These are phyloP conservation scores for Eclectus roratus DNA, from an alignment of 2,113 vertebrate species.

Conservation along the genomic window DNA sequence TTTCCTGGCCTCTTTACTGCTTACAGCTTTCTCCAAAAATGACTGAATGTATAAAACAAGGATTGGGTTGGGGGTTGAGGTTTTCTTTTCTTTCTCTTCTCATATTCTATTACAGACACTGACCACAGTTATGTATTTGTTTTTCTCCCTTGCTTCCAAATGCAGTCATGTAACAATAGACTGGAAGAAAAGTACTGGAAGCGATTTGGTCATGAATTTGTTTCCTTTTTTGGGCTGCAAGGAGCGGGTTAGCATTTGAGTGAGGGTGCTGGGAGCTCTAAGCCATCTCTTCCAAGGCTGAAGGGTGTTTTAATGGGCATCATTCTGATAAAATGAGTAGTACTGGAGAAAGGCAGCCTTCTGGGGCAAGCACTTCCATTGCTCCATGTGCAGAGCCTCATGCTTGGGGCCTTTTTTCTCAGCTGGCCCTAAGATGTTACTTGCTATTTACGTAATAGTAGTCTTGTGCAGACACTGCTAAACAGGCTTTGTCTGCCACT, in stretches of 20 bases:
- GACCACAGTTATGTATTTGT: conserved; percentile 51
- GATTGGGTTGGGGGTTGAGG: not conserved
- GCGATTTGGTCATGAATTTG: conserved; percentile 11
- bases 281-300: not conserved
- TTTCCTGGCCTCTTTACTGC: not conserved
- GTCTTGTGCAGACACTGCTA: not conserved
- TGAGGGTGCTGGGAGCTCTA: not conserved
- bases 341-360: not conserved
- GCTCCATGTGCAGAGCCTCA: not conserved
- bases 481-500: not conserved
- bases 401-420: not conserved
- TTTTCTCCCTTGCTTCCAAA: conserved; percentile 45
- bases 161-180: conserved; percentile 56
- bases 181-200: conserved; percentile 24
- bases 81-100: not conserved
- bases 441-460: not conserved
- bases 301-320: not conserved
- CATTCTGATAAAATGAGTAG: not conserved
- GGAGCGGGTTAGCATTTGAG: not conserved
- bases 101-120: not conserved
- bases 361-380: not conserved
- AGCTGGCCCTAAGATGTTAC: not conserved
- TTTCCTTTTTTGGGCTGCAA: conserved; percentile 58
- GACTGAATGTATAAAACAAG: not conserved
- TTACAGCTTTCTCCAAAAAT: conserved; percentile 18